A percentile compares a stretch with the other conserved stretches of the same genome.
Evolutionary conservation across 2,888 invertebrate species (phyloP).

Genomic region (Rhimphoctona megacephalus): DNA sequence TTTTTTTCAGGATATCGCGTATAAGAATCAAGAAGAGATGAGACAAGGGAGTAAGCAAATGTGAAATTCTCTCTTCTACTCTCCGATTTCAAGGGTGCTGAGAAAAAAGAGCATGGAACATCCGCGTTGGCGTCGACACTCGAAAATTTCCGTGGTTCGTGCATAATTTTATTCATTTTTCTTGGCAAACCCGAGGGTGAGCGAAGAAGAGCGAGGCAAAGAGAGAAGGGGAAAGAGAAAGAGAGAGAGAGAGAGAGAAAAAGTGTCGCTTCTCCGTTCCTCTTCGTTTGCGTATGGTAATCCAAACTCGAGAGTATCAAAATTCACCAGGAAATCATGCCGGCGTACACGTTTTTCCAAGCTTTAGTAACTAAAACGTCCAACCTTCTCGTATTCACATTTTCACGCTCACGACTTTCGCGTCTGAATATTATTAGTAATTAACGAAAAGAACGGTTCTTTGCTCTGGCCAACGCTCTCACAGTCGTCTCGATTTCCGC

Average conservation of each 20-base stretch:
- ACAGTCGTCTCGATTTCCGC: conserved; percentile 50
- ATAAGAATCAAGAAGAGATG: not conserved
- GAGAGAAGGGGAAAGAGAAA: not conserved
- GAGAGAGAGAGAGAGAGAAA: conserved; percentile 33
- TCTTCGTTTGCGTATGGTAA: conserved; percentile 80
- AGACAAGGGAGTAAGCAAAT: conserved; percentile 37
- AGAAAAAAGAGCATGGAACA: conserved; percentile 34
- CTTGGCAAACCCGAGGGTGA: conserved; percentile 68
- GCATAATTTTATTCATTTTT: conserved; percentile 82
- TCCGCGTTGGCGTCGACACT: conserved; percentile 61
- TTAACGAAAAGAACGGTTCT: conserved; percentile 79
- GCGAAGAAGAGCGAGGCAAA: conserved; percentile 8
- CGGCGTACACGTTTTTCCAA: conserved; percentile 44
- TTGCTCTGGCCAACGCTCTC: conserved; percentile 10
- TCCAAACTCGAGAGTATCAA: conserved; percentile 68
- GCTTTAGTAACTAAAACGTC: conserved; percentile 29
- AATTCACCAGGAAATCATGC: conserved; percentile 60
- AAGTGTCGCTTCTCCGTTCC: conserved; percentile 69
- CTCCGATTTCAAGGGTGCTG: conserved; percentile 35
- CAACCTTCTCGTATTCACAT: conserved; percentile 68
- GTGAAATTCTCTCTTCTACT: conserved; percentile 40
- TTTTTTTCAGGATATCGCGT: not conserved
- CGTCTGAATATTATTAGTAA: conserved; percentile 84
- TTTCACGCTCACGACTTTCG: conserved; percentile 69
- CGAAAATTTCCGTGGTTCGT: conserved; percentile 73